These are phyloP conservation scores for Euleptes europaea DNA, from an alignment of 2,113 vertebrate species.

Conservation along the genomic window DNA sequence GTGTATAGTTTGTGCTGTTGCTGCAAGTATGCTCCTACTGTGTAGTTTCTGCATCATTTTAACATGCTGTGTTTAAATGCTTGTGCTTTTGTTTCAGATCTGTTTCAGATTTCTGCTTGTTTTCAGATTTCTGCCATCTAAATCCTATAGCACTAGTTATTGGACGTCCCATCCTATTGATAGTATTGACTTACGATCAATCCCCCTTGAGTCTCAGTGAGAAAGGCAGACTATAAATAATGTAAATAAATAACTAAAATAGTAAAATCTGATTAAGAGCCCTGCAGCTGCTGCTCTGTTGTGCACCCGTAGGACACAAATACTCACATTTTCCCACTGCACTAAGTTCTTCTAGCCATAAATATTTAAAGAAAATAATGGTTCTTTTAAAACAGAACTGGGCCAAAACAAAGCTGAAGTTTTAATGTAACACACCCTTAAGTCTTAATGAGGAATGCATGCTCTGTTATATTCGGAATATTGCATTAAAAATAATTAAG, in stretches of 20 bases:
- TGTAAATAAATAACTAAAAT: conserved; percentile 32
- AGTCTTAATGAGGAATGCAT: conserved; percentile 56
- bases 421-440: conserved; percentile 45
- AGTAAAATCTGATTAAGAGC: conserved; percentile 46
- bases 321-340: conserved; percentile 42
- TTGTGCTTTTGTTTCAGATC: too few species aligned
- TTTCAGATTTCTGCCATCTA: too few species aligned
- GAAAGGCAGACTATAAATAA: too few species aligned
- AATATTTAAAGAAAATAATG: conserved; percentile 46
- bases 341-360: conserved; percentile 27
- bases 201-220: too few species aligned
- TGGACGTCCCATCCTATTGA: too few species aligned
- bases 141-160: too few species aligned
- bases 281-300: conserved; percentile 41
- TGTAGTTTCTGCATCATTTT: too few species aligned
- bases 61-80: too few species aligned
- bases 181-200: too few species aligned
- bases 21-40: too few species aligned
- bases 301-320: conserved; percentile 36
- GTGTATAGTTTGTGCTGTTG: too few species aligned
- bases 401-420: conserved; percentile 54
- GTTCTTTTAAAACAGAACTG: conserved; percentile 46
- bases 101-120: too few species aligned
- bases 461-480: conserved; percentile 35
- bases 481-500: neutral